Evolutionary conservation across 1,140 invertebrate species (phyloP).

Genomic region (Meteorus sp.): DNA sequence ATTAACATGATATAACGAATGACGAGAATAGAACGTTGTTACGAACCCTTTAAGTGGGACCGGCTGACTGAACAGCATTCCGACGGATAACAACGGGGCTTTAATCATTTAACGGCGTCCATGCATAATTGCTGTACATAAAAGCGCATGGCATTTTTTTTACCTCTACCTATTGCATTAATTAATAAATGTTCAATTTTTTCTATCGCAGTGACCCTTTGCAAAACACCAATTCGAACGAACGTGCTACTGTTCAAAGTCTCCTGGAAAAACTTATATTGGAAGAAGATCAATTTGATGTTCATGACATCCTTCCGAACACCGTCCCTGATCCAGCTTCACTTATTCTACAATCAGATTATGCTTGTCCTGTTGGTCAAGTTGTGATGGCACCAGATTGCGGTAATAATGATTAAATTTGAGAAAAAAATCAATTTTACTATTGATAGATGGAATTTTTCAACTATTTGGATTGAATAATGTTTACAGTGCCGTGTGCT

Average conservation of each 20-base stretch:
- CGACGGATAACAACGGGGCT: slow-evolving; percentile 11
- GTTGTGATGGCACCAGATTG: slow-evolving; percentile 90
- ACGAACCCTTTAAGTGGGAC: too few relatives aligned
- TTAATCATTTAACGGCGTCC: slow-evolving; percentile 1
- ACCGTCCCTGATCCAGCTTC: slow-evolving; percentile 91
- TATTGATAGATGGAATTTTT: neutral
- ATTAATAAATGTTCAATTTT: neutral
- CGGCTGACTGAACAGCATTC: neutral
- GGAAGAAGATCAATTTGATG: slow-evolving; percentile 91
- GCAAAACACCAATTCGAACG: slow-evolving; percentile 81
- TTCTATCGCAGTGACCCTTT: slow-evolving; percentile 79
- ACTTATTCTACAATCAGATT: slow-evolving; percentile 82
- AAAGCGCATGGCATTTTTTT: slow-evolving; percentile 26
- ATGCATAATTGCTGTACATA: slow-evolving; percentile 47
- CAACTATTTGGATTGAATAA: slow-evolving; percentile 10
- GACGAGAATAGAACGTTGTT: too few relatives aligned
- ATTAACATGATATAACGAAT: slow-evolving; percentile 5
- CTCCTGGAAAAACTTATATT: slow-evolving; percentile 85
- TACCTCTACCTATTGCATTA: neutral
- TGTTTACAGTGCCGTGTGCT: slow-evolving; percentile 84
- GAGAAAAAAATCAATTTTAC: slow-evolving; percentile 7
- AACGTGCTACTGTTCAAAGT: slow-evolving; percentile 79
- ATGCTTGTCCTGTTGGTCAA: slow-evolving; percentile 89
- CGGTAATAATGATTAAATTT: slow-evolving; percentile 60
- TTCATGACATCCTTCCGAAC: slow-evolving; percentile 90